A percentile compares a stretch with the other conserved stretches of the same genome.
Conservation (phyloP, 1,140 invertebrate species). For the Daktulosphaira vitifoliae region DNA sequence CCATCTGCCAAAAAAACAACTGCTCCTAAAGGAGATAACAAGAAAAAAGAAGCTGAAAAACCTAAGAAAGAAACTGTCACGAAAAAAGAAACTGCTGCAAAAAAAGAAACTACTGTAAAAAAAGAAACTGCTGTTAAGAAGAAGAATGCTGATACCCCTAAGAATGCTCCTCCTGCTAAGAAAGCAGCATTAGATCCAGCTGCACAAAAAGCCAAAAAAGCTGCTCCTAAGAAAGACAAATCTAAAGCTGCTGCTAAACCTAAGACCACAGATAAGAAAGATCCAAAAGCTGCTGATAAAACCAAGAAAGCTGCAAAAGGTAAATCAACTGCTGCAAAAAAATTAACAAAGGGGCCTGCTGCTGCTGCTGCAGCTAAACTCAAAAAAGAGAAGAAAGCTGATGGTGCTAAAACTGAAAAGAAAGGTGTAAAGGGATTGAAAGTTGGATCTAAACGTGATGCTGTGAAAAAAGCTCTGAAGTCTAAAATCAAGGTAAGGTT, state of each 20-base stretch:
- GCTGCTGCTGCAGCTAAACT: conserved; percentile 42
- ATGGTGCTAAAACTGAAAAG: conserved; percentile 43
- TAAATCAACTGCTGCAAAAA: conserved; percentile 40
- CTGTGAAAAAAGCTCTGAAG: conserved; percentile 54
- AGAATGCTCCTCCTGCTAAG: conserved; percentile 34
- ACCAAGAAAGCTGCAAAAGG: conserved; percentile 42
- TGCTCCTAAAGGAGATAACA: conserved; percentile 27
- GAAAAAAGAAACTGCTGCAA: conserved; percentile 42
- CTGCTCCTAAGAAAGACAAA: conserved; percentile 46
- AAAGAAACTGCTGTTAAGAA: conserved; percentile 32
- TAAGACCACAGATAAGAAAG: conserved; percentile 36
- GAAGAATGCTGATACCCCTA: conserved; percentile 37
- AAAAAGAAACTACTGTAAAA: conserved; percentile 20
- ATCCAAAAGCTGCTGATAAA: conserved; percentile 40
- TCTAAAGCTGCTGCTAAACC: conserved; percentile 43
- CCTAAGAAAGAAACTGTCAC: conserved; percentile 37
- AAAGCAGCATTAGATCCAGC: conserved; percentile 32
- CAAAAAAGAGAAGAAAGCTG: conserved; percentile 41
- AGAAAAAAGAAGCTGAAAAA: conserved; percentile 30
- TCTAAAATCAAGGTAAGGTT: conserved; percentile 65
- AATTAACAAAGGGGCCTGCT: conserved; percentile 20
- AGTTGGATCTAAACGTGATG: conserved; percentile 40
- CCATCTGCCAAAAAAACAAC: conserved; percentile 44
- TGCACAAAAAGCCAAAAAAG: conserved; percentile 34
- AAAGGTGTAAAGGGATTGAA: conserved; percentile 43